Evolutionary conservation across 2,888 invertebrate species (phyloP), one percentile per base, ranked within the genome.

Genomic region (Amphipyra tragopoginis): DNA sequence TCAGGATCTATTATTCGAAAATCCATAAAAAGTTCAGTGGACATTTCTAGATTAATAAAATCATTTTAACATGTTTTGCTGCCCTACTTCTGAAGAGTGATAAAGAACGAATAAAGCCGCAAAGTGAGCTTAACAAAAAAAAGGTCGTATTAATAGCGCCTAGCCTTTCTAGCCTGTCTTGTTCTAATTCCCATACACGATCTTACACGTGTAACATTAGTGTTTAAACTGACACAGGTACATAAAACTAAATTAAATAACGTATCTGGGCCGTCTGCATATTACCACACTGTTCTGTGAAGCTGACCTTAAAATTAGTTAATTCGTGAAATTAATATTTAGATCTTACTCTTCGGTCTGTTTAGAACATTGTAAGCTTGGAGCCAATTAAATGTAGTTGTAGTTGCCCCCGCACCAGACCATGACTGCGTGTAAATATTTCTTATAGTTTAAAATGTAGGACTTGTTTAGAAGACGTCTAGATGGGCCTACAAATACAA

Each of bases 341-440:
- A 51, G 62, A 77, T 75, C 61, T 72, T 61, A 67, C 77, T 81
- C 62, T 76, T 81, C 87, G 88, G 83, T 89, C 90, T 90, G 88
- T 81, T 89, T 85, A 71, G 68, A 81, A 54, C 58, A 75, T 73
- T 61, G 67, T 79, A 68, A 72, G 73, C 72, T 80, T 62, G 79
- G 81, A 81, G 69, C 66, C 78, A 86, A 85, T 86, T 88, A 84
- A 81, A 81, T 82, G 65, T 80, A 68, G 75, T 73, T 82, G 65
- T 80, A 68, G 75, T 73, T 83, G 80, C 77, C 79, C 79, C 71
- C 72, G 57, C 80, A 79, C 14, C 72, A 55, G 79, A 88, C 75
- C 87, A 82, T 87, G 76, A 85, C 82, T 45, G 21, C 51, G 48
- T 58, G 61, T 64, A 73, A 65, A 59, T 75, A 65, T 58, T 58